phyloP scores from a whole-genome alignment of 1,140 invertebrate species.

The Apis mellifera region Amel_HAv3.1 CM009936.2:432001-432500 shows the following conservation, averaged over 20 bases:
- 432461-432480: not conserved
- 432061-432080: conserved; percentile 38
- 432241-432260: conserved; percentile 47
- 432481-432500: not conserved
- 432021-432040: conserved; percentile 47
- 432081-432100: conserved; percentile 57
- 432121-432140: conserved; percentile 58
- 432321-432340: not conserved
- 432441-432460: not conserved
- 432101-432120: conserved; percentile 61
- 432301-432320: not conserved
- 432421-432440: not conserved
- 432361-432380: not conserved
- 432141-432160: conserved; percentile 66
- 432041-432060: conserved; percentile 29
- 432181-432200: conserved; percentile 59
- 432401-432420: too few species aligned
- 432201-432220: conserved; percentile 43
- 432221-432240: conserved; percentile 38
- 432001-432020: conserved; percentile 2
- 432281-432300: conserved; percentile 27
- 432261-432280: conserved; percentile 56
- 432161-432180: conserved; percentile 59
- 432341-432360: not conserved
- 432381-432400: not conserved